phyloP scores from a whole-genome alignment of 2,113 vertebrate species.

The Bucco capensis region DNA sequence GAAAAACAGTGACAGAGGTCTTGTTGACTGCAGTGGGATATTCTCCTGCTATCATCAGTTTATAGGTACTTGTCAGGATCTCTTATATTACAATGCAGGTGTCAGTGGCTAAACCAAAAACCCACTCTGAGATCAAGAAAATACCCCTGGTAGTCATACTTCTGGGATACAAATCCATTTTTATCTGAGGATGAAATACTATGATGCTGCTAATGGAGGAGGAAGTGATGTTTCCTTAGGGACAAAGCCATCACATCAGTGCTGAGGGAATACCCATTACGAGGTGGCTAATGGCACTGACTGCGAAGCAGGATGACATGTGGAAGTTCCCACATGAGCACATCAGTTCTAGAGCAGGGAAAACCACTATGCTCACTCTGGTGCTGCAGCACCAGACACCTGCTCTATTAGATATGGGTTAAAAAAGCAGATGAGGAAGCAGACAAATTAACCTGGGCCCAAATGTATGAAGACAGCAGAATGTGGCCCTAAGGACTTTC shows the following conservation, averaged over 20 bases:
- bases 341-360: neutral
- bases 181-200: neutral
- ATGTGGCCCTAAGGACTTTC: neutral
- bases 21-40: neutral
- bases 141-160: neutral
- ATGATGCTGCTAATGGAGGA: neutral
- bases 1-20: neutral
- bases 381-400: neutral
- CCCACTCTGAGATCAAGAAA: neutral
- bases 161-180: neutral
- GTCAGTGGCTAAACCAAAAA: neutral
- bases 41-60: neutral
- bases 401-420: neutral
- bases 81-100: neutral
- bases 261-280: neutral
- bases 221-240: neutral
- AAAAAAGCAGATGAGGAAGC: neutral
- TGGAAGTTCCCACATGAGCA: neutral
- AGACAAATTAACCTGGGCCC: neutral
- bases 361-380: neutral
- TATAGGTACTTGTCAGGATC: neutral
- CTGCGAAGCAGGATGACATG: rapidly evolving
- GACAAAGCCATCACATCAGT: neutral
- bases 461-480: neutral
- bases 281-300: neutral